A percentile compares a stretch with the other conserved stretches of the same genome.
Evolutionary conservation across 2,113 vertebrate genomes (phyloP).

Genomic region (Tragulus kanchil): DNA sequence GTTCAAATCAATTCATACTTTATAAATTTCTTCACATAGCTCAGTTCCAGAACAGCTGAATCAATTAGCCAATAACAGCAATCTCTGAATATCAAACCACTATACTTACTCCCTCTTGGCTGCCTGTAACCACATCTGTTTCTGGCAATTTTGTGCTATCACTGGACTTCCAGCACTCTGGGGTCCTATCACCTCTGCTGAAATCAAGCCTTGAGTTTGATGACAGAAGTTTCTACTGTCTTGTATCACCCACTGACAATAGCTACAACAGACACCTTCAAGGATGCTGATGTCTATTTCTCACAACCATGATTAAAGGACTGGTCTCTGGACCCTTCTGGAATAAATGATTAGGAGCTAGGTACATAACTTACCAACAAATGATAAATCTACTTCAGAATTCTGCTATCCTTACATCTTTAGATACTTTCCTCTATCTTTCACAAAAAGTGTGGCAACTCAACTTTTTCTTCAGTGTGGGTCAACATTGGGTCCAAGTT

Average conservation of each 20-base stretch:
- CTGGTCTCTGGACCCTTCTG: not conserved
- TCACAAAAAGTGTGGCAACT: not conserved
- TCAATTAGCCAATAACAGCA: not conserved
- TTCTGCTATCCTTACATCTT: not conserved
- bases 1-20: constrained; percentile 11
- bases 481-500: not conserved
- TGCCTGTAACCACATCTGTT: not conserved
- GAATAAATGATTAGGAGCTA: not conserved
- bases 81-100: not conserved
- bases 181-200: not conserved
- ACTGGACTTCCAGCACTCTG: not conserved
- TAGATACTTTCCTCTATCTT: not conserved
- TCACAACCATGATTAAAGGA: not conserved
- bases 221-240: not conserved
- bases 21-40: not conserved
- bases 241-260: not conserved
- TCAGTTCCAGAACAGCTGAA: not conserved
- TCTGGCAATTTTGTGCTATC: not conserved
- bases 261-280: not conserved
- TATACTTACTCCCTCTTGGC: not conserved
- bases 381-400: not conserved
- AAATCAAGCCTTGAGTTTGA: not conserved
- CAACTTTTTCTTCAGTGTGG: not conserved
- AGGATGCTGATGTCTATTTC: not conserved
- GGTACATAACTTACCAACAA: not conserved